A percentile compares a stretch with the other conserved stretches of the same genome.
phyloP scores from a whole-genome alignment of 2,888 invertebrate genomes.

The Agrochola lychnidis region DNA sequence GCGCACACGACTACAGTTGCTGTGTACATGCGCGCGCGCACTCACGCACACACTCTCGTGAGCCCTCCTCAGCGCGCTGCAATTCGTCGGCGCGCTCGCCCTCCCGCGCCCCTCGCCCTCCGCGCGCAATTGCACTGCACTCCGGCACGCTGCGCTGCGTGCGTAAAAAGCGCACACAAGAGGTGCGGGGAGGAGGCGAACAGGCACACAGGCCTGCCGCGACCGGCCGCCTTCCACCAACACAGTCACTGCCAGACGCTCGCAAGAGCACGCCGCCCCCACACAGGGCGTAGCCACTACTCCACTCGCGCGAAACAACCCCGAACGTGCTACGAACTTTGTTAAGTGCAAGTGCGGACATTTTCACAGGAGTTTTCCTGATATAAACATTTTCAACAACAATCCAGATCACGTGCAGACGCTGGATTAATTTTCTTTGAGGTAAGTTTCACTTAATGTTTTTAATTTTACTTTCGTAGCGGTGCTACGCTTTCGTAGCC shows the following conservation, averaged over 20 bases:
- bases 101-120: constrained; percentile 75
- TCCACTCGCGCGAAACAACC: constrained; percentile 82
- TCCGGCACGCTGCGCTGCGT: constrained; percentile 85
- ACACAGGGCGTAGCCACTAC: constrained; percentile 76
- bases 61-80: constrained; percentile 89
- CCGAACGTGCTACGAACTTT: constrained; percentile 83
- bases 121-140: constrained; percentile 90
- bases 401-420: constrained; percentile 67
- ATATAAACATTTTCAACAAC: constrained; percentile 66
- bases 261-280: constrained; percentile 88
- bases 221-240: constrained; percentile 77
- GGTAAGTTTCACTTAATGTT: constrained; percentile 69
- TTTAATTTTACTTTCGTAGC: constrained; percentile 65
- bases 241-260: constrained; percentile 88
- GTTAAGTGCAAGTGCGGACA: constrained; percentile 83
- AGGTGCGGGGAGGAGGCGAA: constrained; percentile 82
- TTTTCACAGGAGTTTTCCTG: constrained; percentile 72
- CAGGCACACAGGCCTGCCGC: constrained; percentile 69
- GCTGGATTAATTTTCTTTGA: constrained; percentile 70
- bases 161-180: constrained; percentile 90
- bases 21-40: constrained; percentile 79
- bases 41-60: constrained; percentile 83
- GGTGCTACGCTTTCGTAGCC: constrained; percentile 75
- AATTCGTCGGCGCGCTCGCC: constrained; percentile 85
- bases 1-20: constrained; percentile 69